phyloP scores from a whole-genome alignment of 2,888 invertebrate species.

The Plagodis pulveraria region DNA sequence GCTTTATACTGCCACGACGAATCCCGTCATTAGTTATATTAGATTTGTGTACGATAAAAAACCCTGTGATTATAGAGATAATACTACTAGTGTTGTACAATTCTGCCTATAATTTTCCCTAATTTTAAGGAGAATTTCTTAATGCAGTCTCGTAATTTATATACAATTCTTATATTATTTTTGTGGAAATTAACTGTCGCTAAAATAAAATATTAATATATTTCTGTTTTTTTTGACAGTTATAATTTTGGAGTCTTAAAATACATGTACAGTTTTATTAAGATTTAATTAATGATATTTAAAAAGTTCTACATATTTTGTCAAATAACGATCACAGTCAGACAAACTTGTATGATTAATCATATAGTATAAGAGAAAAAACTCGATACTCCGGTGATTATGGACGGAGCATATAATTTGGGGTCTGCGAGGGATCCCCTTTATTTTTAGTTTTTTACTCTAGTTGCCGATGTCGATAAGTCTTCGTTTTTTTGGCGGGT shows the following conservation, averaged over 20 bases:
- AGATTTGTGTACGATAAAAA: slow-evolving; percentile 78
- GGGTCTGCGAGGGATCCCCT: slow-evolving; percentile 58
- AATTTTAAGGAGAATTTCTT: too few species aligned
- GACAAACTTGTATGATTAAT: background rate
- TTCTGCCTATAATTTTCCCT: background rate
- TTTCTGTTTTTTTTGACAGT: too few species aligned
- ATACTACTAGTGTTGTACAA: background rate
- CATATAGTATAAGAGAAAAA: slow-evolving; percentile 70
- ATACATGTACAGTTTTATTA: too few species aligned
- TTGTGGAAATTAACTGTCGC: too few species aligned
- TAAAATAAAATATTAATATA: too few species aligned
- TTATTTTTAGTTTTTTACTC: slow-evolving; percentile 45
- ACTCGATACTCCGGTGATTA: slow-evolving; percentile 67
- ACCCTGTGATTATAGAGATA: slow-evolving; percentile 27
- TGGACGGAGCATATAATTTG: slow-evolving; percentile 65
- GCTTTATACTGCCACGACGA: slow-evolving; percentile 57
- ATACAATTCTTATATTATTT: too few species aligned
- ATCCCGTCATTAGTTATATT: slow-evolving; percentile 75
- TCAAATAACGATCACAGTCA: background rate
- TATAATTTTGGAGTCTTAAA: too few species aligned
- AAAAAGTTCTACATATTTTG: too few species aligned
- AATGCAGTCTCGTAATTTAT: too few species aligned
- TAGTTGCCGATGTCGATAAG: slow-evolving; percentile 46
- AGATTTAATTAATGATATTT: too few species aligned
- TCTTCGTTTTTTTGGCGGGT: slow-evolving; percentile 47